phyloP scores from a whole-genome alignment of 2,888 invertebrate genomes.

The Diaprepes abbreviatus region DNA sequence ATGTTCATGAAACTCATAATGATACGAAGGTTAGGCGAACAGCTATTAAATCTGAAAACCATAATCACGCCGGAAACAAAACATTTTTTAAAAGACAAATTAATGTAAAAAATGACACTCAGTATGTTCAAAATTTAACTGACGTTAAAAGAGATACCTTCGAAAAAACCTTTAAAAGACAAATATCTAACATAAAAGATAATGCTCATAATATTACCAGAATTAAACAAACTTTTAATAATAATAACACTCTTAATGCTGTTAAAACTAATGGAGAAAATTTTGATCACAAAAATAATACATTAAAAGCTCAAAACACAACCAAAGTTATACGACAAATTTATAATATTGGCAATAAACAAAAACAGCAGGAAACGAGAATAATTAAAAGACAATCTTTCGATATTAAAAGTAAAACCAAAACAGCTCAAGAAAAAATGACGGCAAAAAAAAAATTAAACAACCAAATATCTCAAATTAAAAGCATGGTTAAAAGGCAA shows the following conservation, averaged over 20 bases:
- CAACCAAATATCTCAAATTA: too few species aligned
- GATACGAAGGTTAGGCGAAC: background rate
- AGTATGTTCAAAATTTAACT: background rate
- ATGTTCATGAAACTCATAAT: background rate
- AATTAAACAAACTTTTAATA: background rate
- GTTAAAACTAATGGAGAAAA: too few species aligned
- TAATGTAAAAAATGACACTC: background rate
- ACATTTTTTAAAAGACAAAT: background rate
- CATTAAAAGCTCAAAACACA: background rate
- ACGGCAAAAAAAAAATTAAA: background rate
- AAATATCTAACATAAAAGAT: background rate
- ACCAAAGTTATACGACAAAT: background rate
- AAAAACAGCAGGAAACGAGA: background rate
- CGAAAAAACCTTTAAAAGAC: background rate
- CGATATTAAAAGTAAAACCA: background rate
- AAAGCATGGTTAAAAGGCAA: too few species aligned
- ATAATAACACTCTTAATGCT: too few species aligned
- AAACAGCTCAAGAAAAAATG: background rate
- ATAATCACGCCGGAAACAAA: background rate
- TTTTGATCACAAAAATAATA: background rate
- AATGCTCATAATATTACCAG: background rate
- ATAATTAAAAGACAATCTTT: background rate
- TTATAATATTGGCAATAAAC: background rate
- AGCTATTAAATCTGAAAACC: background rate
- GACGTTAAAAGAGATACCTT: background rate